Evolutionary conservation across 37 sponge, comb jelly and placozoan species (phyloP).

Genomic region (Ianthella basta): DNA sequence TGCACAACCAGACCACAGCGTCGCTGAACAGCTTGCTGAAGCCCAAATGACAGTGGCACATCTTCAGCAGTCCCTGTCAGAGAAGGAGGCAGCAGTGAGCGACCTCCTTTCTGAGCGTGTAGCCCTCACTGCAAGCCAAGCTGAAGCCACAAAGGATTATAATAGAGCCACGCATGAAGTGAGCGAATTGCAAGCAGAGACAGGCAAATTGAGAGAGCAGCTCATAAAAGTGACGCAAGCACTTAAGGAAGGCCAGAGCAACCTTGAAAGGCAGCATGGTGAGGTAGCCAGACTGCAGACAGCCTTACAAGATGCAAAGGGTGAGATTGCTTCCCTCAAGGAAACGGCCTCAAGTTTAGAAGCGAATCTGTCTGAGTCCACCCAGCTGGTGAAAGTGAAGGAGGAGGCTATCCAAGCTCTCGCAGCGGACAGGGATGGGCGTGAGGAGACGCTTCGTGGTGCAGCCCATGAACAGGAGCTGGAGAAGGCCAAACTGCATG

Average conservation of each 20-base stretch:
- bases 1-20: no score
- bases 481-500: neutral
- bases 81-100: neutral
- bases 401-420: conserved; percentile 9
- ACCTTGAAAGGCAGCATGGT: neutral
- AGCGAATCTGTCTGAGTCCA: conserved; percentile 2
- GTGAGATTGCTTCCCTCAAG: neutral
- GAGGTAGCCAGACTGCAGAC: neutral
- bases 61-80: neutral
- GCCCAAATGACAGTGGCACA: neutral
- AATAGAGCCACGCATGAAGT: no score
- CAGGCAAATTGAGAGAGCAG: neutral
- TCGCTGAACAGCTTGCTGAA: neutral
- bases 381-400: neutral
- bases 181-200: neutral
- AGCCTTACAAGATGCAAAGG: neutral
- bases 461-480: conserved; percentile 9
- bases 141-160: neutral
- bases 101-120: neutral
- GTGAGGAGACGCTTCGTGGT: neutral
- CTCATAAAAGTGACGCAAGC: neutral
- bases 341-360: neutral
- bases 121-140: neutral
- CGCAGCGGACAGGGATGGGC: neutral
- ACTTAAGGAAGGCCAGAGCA: neutral